These are phyloP conservation scores for Gymnocheta viridis DNA, from an alignment of 2,888 invertebrate genomes.

Conservation along the genomic window DNA sequence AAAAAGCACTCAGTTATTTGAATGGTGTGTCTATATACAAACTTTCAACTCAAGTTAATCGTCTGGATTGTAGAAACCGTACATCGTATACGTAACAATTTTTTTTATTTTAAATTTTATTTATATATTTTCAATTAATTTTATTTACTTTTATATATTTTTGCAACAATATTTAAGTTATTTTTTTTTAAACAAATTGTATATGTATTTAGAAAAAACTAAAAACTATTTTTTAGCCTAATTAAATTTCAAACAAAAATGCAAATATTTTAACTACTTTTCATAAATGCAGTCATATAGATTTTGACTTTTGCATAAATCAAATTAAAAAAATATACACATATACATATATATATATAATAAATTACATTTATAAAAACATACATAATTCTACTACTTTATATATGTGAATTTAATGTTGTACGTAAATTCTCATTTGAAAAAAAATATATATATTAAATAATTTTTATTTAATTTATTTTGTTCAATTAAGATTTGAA, in stretches of 20 bases:
- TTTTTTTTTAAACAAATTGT: slow-evolving; percentile 14
- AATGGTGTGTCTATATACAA: too few relatives aligned
- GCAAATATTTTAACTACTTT: slow-evolving; percentile 27
- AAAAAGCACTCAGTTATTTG: too few relatives aligned
- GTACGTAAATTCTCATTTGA: slow-evolving; percentile 57
- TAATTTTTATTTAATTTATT: background rate
- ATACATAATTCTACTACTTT: slow-evolving; percentile 38
- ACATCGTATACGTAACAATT: too few relatives aligned
- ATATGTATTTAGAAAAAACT: slow-evolving; percentile 24
- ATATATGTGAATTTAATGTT: slow-evolving; percentile 65
- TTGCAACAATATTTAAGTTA: background rate
- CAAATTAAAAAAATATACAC: slow-evolving; percentile 2
- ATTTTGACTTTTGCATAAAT: slow-evolving; percentile 52
- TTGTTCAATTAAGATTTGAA: slow-evolving; percentile 9
- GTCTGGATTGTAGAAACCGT: too few relatives aligned
- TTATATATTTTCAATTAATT: background rate
- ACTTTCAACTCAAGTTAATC: too few relatives aligned
- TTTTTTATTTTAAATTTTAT: too few relatives aligned
- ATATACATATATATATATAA: slow-evolving; percentile 3
- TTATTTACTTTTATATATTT: background rate
- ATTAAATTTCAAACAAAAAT: slow-evolving; percentile 25
- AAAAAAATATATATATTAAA: slow-evolving; percentile 22
- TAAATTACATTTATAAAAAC: slow-evolving; percentile 7
- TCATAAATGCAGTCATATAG: slow-evolving; percentile 40
- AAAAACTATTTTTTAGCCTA: slow-evolving; percentile 33